phyloP scores from a whole-genome alignment of 2,113 vertebrate genomes.

The Melanocharis versteri region DNA sequence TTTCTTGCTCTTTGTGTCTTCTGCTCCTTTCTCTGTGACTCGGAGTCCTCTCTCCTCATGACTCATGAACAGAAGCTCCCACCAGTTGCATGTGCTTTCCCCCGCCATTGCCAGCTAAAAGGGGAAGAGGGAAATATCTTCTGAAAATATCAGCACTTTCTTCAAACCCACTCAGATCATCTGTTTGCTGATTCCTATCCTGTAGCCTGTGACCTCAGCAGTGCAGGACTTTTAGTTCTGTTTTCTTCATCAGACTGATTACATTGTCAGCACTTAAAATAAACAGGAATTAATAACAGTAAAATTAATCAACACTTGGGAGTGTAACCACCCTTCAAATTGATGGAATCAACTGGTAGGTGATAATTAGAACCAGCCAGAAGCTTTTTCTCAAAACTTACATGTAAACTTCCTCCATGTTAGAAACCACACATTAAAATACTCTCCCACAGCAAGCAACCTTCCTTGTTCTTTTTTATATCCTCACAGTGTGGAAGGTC shows the following conservation, averaged over 20 bases:
- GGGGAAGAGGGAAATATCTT: slow-evolving; percentile 25
- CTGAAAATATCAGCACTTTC: slow-evolving; percentile 52
- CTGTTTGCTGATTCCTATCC: slow-evolving; percentile 18
- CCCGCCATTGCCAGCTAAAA: neutral
- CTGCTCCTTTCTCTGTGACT: neutral
- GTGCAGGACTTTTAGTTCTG: slow-evolving; percentile 35
- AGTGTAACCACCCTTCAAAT: neutral
- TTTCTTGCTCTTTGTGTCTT: neutral
- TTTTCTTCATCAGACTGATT: slow-evolving; percentile 35
- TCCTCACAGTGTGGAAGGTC: neutral
- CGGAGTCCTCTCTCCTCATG: neutral
- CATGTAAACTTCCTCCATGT: neutral
- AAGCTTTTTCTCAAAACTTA: slow-evolving; percentile 10
- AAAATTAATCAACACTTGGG: slow-evolving; percentile 44
- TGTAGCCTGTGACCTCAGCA: slow-evolving; percentile 9
- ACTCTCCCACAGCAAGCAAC: neutral
- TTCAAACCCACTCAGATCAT: neutral
- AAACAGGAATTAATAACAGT: slow-evolving; percentile 45
- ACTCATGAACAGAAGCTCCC: neutral
- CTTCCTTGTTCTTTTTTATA: neutral
- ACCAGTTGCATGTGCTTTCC: neutral
- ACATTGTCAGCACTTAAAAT: slow-evolving; percentile 46
- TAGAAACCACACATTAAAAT: slow-evolving; percentile 24
- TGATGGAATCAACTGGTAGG: slow-evolving; percentile 16
- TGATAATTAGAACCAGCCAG: slow-evolving; percentile 47